Evolutionary conservation across 2,888 invertebrate genomes (phyloP).

Genomic region (Aricia artaxerxes): DNA sequence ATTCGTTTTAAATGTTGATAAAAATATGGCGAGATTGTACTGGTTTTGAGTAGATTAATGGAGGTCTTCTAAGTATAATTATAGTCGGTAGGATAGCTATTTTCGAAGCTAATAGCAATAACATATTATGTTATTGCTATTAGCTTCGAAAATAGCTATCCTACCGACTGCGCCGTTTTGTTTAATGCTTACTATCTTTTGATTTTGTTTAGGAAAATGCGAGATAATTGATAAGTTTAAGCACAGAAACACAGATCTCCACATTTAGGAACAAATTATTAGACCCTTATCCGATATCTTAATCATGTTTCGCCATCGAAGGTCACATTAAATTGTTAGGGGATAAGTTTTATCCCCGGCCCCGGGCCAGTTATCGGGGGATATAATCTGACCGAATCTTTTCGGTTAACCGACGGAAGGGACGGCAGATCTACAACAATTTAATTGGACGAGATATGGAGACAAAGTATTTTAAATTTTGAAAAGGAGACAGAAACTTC

Average conservation of each 20-base stretch:
- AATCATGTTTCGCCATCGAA: constrained; percentile 7
- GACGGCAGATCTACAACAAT: background rate
- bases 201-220: background rate
- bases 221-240: background rate
- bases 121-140: no score
- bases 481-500: background rate
- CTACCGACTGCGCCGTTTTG: no score
- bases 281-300: constrained; percentile 7
- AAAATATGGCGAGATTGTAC: no score
- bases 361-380: constrained; percentile 3
- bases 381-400: constrained; percentile 27
- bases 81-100: no score
- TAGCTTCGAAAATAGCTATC: no score
- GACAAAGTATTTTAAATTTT: background rate
- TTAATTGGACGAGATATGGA: constrained; percentile 6
- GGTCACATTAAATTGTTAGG: constrained; percentile 17
- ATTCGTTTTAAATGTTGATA: no score
- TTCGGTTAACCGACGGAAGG: constrained; percentile 22
- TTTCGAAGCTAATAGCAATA: no score
- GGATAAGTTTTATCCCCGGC: constrained; percentile 17
- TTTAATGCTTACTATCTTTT: no score
- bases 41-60: no score
- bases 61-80: no score
- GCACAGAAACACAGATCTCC: background rate
- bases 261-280: background rate